Percentiles rank a stretch among this genome's conserved stretches.
Conservation (phyloP, 2,888 invertebrate species). For the Aphelenchoides bicaudatus region DNA sequence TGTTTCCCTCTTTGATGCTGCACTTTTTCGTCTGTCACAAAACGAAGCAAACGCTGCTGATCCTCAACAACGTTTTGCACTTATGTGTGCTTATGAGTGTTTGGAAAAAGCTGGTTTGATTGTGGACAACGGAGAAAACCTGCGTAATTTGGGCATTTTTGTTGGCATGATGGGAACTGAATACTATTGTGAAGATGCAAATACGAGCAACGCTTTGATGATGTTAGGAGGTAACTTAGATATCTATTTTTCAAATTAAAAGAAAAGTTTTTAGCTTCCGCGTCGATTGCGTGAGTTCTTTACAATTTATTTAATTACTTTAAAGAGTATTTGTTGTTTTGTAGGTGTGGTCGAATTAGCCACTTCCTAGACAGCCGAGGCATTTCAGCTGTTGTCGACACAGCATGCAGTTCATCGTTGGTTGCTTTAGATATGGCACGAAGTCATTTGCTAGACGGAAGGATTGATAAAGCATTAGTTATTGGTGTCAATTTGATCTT, state of each 20-base stretch:
- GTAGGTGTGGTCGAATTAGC: constrained; percentile 49
- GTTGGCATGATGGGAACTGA: constrained; percentile 57
- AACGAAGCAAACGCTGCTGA: constrained; percentile 55
- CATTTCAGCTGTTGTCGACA: constrained; percentile 88
- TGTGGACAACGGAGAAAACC: background rate
- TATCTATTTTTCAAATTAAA: too few species aligned
- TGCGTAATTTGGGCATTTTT: constrained; percentile 38
- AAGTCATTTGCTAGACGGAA: constrained; percentile 74
- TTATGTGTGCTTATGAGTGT: constrained; percentile 54
- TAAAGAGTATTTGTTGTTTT: too few species aligned
- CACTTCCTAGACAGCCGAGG: constrained; percentile 34
- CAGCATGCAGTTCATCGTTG: constrained; percentile 91
- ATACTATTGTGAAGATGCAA: constrained; percentile 47
- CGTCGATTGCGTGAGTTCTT: too few species aligned
- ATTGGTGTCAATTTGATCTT: constrained; percentile 72
- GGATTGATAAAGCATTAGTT: constrained; percentile 87
- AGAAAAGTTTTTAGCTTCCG: too few species aligned
- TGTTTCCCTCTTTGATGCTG: constrained; percentile 42
- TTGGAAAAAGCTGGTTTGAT: constrained; percentile 40
- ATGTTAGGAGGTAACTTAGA: too few species aligned
- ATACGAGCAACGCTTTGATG: too few species aligned
- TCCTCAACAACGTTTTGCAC: constrained; percentile 54
- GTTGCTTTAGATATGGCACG: constrained; percentile 75
- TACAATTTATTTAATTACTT: too few species aligned
- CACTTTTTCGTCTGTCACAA: constrained; percentile 51